Conservation (phyloP, 2,888 invertebrate species). For the Anaspis maculata region DNA sequence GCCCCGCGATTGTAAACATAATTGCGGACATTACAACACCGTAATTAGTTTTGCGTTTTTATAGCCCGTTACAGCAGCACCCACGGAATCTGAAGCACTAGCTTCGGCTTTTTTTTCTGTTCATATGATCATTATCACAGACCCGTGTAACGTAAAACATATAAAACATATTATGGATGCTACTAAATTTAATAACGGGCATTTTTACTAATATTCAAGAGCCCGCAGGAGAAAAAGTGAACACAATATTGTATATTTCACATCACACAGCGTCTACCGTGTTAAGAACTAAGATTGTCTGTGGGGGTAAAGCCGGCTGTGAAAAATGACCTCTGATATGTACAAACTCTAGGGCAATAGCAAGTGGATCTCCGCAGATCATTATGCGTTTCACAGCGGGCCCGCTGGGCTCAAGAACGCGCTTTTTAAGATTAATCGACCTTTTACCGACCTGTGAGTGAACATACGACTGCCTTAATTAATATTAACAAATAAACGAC, state of each 20-base stretch:
- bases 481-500: constrained; percentile 24
- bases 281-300: constrained; percentile 6
- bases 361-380: constrained; percentile 24
- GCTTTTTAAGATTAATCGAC: constrained; percentile 27
- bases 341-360: constrained; percentile 25
- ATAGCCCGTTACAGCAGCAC: no score
- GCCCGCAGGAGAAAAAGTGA: not conserved
- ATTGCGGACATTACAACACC: no score
- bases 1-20: no score
- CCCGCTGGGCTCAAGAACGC: constrained; percentile 17
- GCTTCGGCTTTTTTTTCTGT: no score
- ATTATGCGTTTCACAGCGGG: no score
- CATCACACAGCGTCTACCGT: constrained; percentile 4
- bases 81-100: no score
- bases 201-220: no score
- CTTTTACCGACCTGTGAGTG: constrained; percentile 26
- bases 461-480: constrained; percentile 28
- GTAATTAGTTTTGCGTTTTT: no score
- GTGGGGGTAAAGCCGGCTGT: constrained; percentile 2
- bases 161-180: no score
- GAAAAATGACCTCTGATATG: constrained; percentile 13
- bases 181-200: no score
- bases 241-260: constrained; percentile 4
- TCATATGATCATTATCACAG: no score
- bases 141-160: no score